Base-by-base conservation (phyloP, 1,140 invertebrate species). In the Scaptomyza montana region DNA sequence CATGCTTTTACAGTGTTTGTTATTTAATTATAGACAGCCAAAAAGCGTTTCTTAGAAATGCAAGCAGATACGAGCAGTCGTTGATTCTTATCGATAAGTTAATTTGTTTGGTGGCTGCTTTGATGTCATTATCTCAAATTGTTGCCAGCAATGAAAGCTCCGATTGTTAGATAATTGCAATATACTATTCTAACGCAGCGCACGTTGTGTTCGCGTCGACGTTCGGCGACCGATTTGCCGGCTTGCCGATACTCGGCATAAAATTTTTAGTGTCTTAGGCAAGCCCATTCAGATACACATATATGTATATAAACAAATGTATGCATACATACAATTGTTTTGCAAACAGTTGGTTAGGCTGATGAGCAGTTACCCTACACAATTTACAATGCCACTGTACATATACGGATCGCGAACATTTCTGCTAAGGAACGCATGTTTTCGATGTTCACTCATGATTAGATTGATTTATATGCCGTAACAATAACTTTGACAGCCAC, bases 81-180 rank as follows among this genome's bases (percentile, higher is more conserved):
- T n/a, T 55, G 56, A 68, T 68, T 73, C 70, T 73, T 68, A 73
- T 73, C 70, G 51, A 61, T 9, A 16, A 43, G 19, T 68, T 9
- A 64, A 60, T 56, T 73, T 68, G 68, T 73, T 41, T 9, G 53
- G 47, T 39, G n/a, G 55, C 46, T 49, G 39, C 62, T 77, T 60
- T 6, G 73, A 62, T 69, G 66, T 21, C 65, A 62, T 76, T 78
- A 86, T 86, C 78, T 75, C 36, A 12, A n/a, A 70, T 55, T 60
- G 12, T 68, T 66, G 65, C 43, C 45, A 33, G 73, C 81, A 85
- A 51, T 68, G 77, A 85, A 78, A 78, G 76, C 65, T 68, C 39
- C 74, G 59, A 61, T 54, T 78, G 56, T 87, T 76, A 86, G 82
- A 82, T 86, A 86, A 86, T 87, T 78, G 7, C 60, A 62, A 82